phyloP scores from a whole-genome alignment of 2,888 invertebrate species.

The Nephrotoma flavescens region DNA sequence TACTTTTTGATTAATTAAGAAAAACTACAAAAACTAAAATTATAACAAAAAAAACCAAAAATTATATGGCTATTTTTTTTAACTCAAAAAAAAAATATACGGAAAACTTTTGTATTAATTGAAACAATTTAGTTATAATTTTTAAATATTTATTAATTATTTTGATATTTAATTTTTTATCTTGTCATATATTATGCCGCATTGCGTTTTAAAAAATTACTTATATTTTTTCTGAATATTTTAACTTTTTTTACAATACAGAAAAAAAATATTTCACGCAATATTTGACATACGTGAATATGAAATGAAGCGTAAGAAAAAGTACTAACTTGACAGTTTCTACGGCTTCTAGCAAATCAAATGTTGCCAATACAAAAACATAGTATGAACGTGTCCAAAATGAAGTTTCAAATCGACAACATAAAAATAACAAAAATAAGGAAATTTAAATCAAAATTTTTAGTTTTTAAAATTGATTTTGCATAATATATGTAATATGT shows the following conservation, averaged over 20 bases:
- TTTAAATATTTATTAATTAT: background rate
- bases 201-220: slow-evolving; percentile 1
- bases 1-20: background rate
- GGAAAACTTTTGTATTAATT: background rate
- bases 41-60: background rate
- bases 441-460: background rate
- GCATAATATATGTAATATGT: background rate
- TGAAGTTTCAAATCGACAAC: background rate
- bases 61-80: background rate
- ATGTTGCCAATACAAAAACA: background rate
- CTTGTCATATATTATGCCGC: slow-evolving; percentile 6
- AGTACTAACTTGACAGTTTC: background rate
- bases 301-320: background rate
- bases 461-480: background rate
- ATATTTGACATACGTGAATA: background rate
- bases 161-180: background rate
- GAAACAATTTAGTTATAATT: background rate
- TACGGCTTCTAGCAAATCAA: background rate
- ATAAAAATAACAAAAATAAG: background rate
- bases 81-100: slow-evolving; percentile 1
- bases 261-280: slow-evolving; percentile 2
- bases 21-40: background rate
- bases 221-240: background rate
- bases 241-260: slow-evolving; percentile 1
- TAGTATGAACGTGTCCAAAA: background rate